Conservation (phyloP, 2,113 vertebrate genomes). For the Chaetorhynchus papuensis region DNA sequence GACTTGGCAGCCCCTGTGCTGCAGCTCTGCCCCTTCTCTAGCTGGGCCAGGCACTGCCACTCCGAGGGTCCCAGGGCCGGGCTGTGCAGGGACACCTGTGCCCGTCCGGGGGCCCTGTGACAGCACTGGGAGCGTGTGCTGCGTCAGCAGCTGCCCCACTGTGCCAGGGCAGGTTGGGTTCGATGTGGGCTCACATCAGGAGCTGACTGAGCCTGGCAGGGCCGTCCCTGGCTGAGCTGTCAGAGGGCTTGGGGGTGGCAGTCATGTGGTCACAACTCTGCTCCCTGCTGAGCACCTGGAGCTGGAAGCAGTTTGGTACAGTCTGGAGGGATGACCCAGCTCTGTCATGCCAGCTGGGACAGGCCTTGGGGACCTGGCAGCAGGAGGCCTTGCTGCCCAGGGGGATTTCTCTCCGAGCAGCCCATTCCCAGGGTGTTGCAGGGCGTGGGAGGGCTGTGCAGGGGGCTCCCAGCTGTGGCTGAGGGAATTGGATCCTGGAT, state of each 20-base stretch:
- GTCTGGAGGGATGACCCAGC: not conserved
- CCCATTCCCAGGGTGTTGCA: rapidly evolving
- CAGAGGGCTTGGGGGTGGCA: not conserved
- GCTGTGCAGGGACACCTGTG: not conserved
- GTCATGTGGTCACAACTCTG: rapidly evolving
- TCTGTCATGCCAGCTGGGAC: not conserved
- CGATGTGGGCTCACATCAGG: not conserved
- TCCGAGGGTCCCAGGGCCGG: rapidly evolving
- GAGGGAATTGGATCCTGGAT: not conserved
- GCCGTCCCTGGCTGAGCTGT: not conserved
- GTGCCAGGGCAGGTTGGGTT: rapidly evolving
- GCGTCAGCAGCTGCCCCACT: not conserved
- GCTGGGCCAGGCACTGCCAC: not conserved
- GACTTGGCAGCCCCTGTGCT: not conserved
- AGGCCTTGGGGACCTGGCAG: not conserved
- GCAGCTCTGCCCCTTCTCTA: not conserved
- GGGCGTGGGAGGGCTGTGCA: rapidly evolving
- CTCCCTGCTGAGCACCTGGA: not conserved
- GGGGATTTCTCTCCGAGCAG: not conserved
- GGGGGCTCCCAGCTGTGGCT: rapidly evolving
- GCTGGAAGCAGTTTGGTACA: not conserved
- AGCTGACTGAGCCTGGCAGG: not conserved
- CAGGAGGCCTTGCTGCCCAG: not conserved
- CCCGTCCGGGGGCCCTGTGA: rapidly evolving
- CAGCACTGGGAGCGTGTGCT: not conserved